These are phyloP conservation scores for Standfussiana lucernea DNA, from an alignment of 2,888 invertebrate genomes.

Conservation along the genomic window DNA sequence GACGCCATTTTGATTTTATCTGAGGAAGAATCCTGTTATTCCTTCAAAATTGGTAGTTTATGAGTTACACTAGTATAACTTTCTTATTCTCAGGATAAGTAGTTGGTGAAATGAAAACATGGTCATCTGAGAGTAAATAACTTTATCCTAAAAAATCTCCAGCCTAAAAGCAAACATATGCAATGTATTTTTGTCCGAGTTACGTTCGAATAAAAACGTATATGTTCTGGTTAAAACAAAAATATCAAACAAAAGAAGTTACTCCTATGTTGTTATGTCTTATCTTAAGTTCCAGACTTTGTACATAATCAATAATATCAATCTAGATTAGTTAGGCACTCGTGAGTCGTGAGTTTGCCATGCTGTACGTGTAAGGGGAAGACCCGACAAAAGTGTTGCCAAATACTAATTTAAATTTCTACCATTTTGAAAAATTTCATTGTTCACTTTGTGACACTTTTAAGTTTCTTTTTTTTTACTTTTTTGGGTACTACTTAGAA, in stretches of 20 bases:
- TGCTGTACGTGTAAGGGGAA: neutral
- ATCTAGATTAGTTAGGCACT: neutral
- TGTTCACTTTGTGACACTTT: neutral
- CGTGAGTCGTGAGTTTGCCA: neutral
- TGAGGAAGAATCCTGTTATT: no score
- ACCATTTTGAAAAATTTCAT: neutral
- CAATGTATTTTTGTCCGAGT: neutral
- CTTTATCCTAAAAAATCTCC: no score
- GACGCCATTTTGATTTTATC: no score
- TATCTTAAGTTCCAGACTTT: neutral
- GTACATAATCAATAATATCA: neutral
- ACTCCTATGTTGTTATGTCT: neutral
- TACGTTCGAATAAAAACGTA: neutral
- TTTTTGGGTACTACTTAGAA: neutral
- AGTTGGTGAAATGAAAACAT: no score
- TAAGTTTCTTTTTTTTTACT: no score
- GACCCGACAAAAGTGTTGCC: slow-evolving; percentile 16
- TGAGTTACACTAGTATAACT: no score
- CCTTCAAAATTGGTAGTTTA: no score
- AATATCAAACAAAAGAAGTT: neutral
- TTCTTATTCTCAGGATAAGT: no score
- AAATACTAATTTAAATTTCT: slow-evolving; percentile 22
- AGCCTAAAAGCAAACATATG: neutral
- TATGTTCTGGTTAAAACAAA: neutral
- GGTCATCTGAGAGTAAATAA: no score